Base-by-base conservation (phyloP, 2,113 vertebrate genomes). In the Brachypodius melanocephalos region DNA sequence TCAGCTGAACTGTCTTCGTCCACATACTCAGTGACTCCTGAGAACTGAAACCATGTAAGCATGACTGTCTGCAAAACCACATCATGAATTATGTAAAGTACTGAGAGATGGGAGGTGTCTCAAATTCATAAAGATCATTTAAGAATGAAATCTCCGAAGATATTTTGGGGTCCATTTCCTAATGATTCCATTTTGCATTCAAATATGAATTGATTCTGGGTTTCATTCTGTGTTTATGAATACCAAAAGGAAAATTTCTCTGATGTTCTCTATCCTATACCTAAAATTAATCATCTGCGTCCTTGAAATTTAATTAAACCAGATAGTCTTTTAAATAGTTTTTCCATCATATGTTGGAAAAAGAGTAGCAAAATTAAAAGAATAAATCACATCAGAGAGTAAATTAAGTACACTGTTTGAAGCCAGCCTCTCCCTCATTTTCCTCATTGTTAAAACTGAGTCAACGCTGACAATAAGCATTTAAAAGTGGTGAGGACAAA, bases 241-340 rank as follows among this genome's bases (percentile, higher is more conserved):
- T 85, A 84, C 57, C 58, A 73, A 95, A 93, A 90, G n/a, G 45
- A 87, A 96, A 95, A 67, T 38, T 36, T 49, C 75, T 85, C 79
- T 87, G 55, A 94, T 94, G 34, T 91, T 94, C 92, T 94, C 92
- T 85, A 77, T 59, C 26, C 45, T 82, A 89, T 88, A 78, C 62
- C 34, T 75, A 73, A 65, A 81, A 93, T 90, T 77, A 73, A 94
- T 97, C 59, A 95, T 12, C 61, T 72, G 24, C 88, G 85, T 63
- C 88, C 93, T 95, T 96, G 75, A 94, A 92, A 95, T 92, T 96
- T 95, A 97, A 96, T 54, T 95, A 96, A 96, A 93, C 62, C 69
- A 92, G 75, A 87, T 93, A 82, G 92, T 90, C n/a, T 95, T 91
- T 97, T 95, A 80, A 95, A 83, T 74, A 17, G 24, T 91, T 93